phyloP scores from a whole-genome alignment of 2,113 vertebrate species.

The Baryphthengus martii region DNA sequence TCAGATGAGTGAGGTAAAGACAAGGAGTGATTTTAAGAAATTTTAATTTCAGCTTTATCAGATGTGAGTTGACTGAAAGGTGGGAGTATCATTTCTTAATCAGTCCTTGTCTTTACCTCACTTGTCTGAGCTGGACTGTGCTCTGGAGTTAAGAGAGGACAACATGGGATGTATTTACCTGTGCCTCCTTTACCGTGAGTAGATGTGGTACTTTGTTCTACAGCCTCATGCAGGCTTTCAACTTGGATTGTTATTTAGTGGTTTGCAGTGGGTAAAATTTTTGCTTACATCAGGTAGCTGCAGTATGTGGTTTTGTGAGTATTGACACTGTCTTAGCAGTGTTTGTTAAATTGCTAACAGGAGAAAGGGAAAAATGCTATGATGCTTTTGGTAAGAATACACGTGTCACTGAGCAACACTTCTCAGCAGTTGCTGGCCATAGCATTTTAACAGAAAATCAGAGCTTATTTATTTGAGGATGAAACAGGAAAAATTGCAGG shows the following conservation, averaged over 20 bases:
- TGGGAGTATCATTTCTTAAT: accelerated
- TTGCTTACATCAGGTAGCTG: neutral
- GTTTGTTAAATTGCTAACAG: neutral
- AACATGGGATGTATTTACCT: neutral
- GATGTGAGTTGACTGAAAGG: neutral
- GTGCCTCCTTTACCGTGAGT: neutral
- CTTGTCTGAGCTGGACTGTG: neutral
- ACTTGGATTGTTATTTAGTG: accelerated
- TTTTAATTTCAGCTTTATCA: neutral
- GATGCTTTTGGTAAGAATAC: neutral
- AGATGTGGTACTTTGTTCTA: neutral
- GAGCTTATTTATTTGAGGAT: neutral
- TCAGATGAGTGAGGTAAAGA: neutral
- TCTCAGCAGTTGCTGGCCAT: neutral
- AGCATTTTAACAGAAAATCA: neutral
- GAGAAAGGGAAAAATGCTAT: accelerated
- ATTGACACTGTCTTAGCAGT: no score
- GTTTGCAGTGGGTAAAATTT: neutral
- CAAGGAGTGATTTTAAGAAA: neutral
- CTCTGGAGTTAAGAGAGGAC: neutral
- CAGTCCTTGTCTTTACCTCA: no score
- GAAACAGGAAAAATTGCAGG: neutral
- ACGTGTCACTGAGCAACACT: neutral
- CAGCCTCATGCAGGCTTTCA: neutral
- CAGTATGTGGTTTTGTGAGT: neutral